Conservation (phyloP, 1,140 invertebrate species). For the Drosophila arizonae region DNA sequence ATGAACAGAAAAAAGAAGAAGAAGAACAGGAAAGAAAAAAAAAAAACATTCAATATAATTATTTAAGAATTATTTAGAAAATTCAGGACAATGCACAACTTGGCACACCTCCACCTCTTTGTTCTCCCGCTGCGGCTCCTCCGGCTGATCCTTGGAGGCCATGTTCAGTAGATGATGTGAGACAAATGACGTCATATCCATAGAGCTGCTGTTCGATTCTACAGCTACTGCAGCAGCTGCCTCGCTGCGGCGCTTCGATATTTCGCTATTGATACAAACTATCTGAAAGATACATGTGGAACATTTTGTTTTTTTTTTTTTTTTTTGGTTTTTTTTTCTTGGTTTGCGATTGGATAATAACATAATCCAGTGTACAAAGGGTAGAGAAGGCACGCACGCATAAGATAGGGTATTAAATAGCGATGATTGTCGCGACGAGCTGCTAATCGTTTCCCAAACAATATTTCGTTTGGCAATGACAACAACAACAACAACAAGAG, state of each 20-base stretch:
- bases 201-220: conserved; percentile 1
- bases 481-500: neutral
- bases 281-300: conserved; percentile 75
- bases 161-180: conserved; percentile 45
- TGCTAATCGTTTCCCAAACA: conserved; percentile 24
- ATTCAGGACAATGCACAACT: conserved; percentile 4
- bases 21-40: conserved; percentile 6
- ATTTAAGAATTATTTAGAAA: neutral
- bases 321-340: conserved; percentile 10
- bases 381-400: neutral
- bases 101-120: conserved; percentile 54
- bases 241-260: conserved; percentile 54
- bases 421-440: conserved; percentile 8
- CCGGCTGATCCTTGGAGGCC: conserved; percentile 35
- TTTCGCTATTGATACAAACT: conserved; percentile 77
- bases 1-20: conserved; percentile 23
- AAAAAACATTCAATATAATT: conserved; percentile 3
- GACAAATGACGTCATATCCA: conserved; percentile 43
- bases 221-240: conserved; percentile 31
- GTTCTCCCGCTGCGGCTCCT: conserved; percentile 7
- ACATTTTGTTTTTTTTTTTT: conserved; percentile 54
- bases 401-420: neutral
- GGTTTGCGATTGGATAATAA: conserved; percentile 55
- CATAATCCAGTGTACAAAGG: conserved; percentile 46
- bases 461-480: conserved; percentile 8